Evolutionary conservation across 1,140 invertebrate genomes (phyloP).

Genomic region (Cherax destructor): DNA sequence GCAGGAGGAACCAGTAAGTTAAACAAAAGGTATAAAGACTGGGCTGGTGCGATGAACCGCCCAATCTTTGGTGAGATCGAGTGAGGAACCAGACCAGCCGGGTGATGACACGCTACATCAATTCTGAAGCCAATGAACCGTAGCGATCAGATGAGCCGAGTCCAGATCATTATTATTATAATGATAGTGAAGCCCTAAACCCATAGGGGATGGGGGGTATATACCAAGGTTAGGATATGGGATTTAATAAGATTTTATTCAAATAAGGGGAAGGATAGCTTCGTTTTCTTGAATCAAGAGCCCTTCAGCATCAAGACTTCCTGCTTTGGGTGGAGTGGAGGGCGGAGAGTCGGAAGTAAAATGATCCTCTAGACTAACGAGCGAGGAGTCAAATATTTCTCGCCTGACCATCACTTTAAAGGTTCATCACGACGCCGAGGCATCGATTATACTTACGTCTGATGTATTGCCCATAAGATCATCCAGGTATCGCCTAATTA

Average conservation of each 20-base stretch:
- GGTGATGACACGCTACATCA: neutral
- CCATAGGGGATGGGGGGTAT: too few species aligned
- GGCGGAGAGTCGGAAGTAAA: neutral
- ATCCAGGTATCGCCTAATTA: slow-evolving; percentile 29
- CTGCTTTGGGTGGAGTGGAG: too few species aligned
- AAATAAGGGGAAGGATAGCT: too few species aligned
- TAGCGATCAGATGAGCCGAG: neutral
- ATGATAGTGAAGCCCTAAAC: too few species aligned
- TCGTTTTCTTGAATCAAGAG: too few species aligned
- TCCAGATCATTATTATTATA: too few species aligned
- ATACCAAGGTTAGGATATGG: too few species aligned
- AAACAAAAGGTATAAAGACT: neutral
- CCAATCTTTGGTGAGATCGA: neutral
- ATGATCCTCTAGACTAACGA: neutral
- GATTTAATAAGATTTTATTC: too few species aligned
- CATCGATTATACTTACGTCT: neutral
- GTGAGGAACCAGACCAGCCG: neutral
- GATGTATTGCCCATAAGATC: slow-evolving; percentile 26
- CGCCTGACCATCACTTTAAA: neutral
- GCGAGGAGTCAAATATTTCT: neutral
- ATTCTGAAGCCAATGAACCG: neutral
- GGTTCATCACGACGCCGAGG: neutral
- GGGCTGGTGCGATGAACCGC: neutral
- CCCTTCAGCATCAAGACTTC: too few species aligned
- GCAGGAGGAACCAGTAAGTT: neutral